Conservation (phyloP, 2,797 vertebrate genomes). For the Brotula barbata region DNA sequence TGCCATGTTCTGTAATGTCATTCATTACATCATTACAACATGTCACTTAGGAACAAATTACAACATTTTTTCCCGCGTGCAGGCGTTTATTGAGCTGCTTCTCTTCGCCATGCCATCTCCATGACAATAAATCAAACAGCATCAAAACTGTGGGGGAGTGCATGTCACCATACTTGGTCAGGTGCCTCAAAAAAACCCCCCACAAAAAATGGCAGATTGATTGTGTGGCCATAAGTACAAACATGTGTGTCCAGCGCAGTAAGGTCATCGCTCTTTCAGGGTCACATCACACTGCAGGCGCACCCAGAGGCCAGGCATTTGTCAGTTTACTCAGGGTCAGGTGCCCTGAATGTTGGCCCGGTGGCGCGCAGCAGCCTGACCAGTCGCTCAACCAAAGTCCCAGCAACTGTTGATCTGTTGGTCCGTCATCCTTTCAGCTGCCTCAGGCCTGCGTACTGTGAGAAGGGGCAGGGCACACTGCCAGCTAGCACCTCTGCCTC, state of each 20-base stretch:
- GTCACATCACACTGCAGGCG: conserved; percentile 51
- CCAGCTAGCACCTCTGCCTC: conserved; percentile 59
- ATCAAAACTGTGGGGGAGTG: conserved; percentile 8
- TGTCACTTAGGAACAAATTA: conserved; percentile 45
- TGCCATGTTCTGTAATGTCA: conserved; percentile 6
- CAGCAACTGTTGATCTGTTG: conserved; percentile 72
- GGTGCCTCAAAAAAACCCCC: conserved; percentile 26
- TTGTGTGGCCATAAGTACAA: not conserved
- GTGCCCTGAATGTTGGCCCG: conserved; percentile 57
- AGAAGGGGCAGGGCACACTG: conserved; percentile 44
- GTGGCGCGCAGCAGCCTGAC: conserved; percentile 62
- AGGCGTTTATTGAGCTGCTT: conserved; percentile 10
- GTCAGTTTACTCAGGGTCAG: conserved; percentile 76
- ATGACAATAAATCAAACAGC: conserved; percentile 28
- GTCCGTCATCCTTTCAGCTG: conserved; percentile 67
- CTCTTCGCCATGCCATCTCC: conserved; percentile 15
- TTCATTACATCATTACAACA: conserved; percentile 39
- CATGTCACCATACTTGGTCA: conserved; percentile 17
- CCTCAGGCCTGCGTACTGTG: conserved; percentile 33
- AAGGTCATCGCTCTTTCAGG: conserved; percentile 45
- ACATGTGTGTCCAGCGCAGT: not conserved
- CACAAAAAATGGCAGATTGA: conserved; percentile 26
- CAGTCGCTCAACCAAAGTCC: conserved; percentile 67
- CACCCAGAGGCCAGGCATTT: conserved; percentile 65
- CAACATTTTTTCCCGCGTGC: conserved; percentile 17